Conservation (phyloP, 2,113 vertebrate genomes). For the Danionella cerebrum region DNA sequence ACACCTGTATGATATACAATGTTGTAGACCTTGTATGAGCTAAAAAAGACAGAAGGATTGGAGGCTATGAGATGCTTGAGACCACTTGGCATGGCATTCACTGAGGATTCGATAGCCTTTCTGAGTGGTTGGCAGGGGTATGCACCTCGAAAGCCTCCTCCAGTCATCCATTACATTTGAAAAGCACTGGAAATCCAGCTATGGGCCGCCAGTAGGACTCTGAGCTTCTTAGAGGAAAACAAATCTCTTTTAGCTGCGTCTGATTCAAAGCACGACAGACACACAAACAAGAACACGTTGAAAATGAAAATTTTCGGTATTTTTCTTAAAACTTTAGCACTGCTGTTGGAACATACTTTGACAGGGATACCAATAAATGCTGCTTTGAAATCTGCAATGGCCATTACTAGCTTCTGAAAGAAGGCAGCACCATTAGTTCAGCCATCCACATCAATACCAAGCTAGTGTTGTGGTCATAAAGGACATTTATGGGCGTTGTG, state of each 20-base stretch:
- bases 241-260: slow-evolving; percentile 20
- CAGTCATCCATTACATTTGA: slow-evolving; percentile 49
- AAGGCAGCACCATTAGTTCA: neutral
- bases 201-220: slow-evolving; percentile 47
- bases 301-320: neutral
- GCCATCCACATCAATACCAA: slow-evolving; percentile 8
- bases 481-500: neutral
- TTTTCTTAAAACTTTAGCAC: neutral
- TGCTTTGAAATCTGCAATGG: neutral
- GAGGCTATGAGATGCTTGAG: neutral
- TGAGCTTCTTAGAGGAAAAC: slow-evolving; percentile 53
- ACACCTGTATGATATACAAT: too few species aligned
- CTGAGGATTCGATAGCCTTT: slow-evolving; percentile 15
- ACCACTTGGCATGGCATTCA: slow-evolving; percentile 14
- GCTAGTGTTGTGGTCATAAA: slow-evolving; percentile 10
- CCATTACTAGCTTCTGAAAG: neutral
- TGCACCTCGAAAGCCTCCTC: slow-evolving; percentile 34
- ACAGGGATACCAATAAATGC: slow-evolving; percentile 1
- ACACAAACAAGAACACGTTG: neutral
- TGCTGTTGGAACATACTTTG: neutral
- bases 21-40: neutral
- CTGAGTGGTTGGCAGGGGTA: neutral
- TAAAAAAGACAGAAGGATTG: neutral
- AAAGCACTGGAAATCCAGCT: slow-evolving; percentile 43
- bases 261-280: neutral